Percentiles rank a stretch among this genome's conserved stretches.
Conservation (phyloP, 2,113 vertebrate species). For the Macrotus californicus region DNA sequence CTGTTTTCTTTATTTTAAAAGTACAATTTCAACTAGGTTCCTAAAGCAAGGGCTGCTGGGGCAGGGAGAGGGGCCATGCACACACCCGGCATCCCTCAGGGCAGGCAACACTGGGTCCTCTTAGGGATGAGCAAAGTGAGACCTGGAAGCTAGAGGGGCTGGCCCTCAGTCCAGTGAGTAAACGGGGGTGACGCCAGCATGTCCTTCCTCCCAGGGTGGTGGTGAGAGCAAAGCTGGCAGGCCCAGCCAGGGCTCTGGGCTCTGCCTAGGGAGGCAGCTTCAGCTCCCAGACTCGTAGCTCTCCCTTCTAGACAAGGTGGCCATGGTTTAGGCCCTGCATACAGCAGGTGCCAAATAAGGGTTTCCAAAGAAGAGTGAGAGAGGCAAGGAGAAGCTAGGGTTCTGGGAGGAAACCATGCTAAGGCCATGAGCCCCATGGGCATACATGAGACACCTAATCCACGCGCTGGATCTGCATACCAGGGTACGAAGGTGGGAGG, state of each 20-base stretch:
- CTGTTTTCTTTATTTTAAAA: background rate
- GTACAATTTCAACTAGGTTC: background rate
- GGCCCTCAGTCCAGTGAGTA: too few species aligned
- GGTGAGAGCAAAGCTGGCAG: background rate
- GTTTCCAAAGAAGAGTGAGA: background rate
- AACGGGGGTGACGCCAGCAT: fast-evolving
- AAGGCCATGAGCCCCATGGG: background rate
- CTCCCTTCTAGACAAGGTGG: fast-evolving
- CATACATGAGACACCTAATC: background rate
- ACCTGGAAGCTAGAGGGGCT: background rate
- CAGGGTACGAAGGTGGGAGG: background rate
- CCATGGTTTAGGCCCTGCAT: too few species aligned
- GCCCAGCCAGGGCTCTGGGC: background rate
- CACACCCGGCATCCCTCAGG: background rate
- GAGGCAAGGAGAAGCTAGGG: fast-evolving
- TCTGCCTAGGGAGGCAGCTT: background rate
- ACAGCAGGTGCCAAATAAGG: background rate
- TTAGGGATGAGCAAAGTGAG: background rate
- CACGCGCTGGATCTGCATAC: background rate
- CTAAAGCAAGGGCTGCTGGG: background rate
- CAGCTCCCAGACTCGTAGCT: background rate
- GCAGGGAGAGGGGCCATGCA: background rate
- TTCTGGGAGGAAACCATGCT: fast-evolving
- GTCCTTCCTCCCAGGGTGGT: background rate
- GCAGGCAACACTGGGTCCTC: background rate